Base-by-base conservation (phyloP, 2,797 vertebrate genomes). In the Channallabes apus region DNA sequence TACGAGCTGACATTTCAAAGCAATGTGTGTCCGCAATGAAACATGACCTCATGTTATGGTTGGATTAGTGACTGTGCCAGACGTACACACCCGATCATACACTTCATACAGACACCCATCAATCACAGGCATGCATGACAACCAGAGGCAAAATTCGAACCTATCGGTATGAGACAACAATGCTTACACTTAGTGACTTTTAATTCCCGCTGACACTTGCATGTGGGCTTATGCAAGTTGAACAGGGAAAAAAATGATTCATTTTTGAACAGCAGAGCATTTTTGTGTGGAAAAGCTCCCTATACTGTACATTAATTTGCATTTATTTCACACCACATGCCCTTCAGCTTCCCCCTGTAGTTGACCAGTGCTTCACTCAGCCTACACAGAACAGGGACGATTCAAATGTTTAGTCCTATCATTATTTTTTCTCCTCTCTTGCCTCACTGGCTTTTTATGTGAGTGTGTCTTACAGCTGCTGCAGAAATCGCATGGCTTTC, bases 401-500 rank as follows among this genome's bases (percentile, higher is more conserved):
- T 81, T 82, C 77, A 35, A 77, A 61, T 46, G 35, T 12, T 59
- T 62, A 83, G 56, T 62, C 32, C 54, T 80, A 15, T 12, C 15
- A 72, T 65, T 80, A 59, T 82, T 80, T 73, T 38, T 56, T 54
- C 2, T 15, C 68, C 22, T 68, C 22, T 32, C 32, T 73, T 32
- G 54, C 54, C 22, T 75, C 61, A 22, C 59, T 62, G 77, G 46
- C 51, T 75, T 32, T 61, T 76, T 87, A 46, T 54, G 79, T 46
- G 51, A 68, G 32, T 69, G 61, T 56, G 64, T 82, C 59, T 87
- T 82, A 79, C 80, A 82, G 76, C n/a, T 65, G 67, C 83, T 78
- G 64, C 38, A 62, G 54, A 84, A 77, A 82, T 56, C 17, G 27
- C 68, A 62, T 69, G 62, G 87, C 84, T 86, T 87, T 81, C 64